A percentile compares a stretch with the other conserved stretches of the same genome.
Conservation (phyloP, 2,113 vertebrate species). For the Plotosus lineatus region DNA sequence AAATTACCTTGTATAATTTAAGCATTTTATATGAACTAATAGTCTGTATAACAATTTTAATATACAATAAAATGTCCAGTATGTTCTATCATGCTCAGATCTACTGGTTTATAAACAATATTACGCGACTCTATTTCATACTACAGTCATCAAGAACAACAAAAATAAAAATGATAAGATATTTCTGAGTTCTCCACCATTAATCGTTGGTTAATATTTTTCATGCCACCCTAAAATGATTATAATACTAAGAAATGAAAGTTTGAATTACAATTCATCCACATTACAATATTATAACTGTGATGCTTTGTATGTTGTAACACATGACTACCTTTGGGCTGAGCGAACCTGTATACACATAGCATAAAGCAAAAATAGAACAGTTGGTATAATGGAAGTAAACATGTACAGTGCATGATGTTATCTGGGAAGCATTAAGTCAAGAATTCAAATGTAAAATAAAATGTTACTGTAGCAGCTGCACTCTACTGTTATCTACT, state of each 20-base stretch:
- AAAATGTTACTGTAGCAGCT: neutral
- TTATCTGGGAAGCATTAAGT: neutral
- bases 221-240: neutral
- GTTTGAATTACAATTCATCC: neutral
- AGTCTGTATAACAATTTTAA: too few species aligned
- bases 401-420: neutral
- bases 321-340: neutral
- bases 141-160: constrained; percentile 14
- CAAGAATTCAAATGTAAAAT: neutral
- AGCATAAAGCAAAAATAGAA: neutral
- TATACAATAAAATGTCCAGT: too few species aligned
- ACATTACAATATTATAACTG: neutral
- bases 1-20: too few species aligned
- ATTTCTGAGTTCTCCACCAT: neutral
- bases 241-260: neutral
- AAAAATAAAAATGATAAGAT: neutral
- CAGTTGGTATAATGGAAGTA: neutral
- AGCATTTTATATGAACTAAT: too few species aligned
- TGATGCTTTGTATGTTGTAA: neutral
- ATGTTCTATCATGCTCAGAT: too few species aligned
- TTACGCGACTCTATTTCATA: neutral
- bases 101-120: too few species aligned
- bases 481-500: neutral
- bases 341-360: neutral
- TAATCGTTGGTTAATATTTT: neutral